Evolutionary conservation across 2,113 vertebrate genomes (phyloP).

Genomic region (Pelobates fuscus): DNA sequence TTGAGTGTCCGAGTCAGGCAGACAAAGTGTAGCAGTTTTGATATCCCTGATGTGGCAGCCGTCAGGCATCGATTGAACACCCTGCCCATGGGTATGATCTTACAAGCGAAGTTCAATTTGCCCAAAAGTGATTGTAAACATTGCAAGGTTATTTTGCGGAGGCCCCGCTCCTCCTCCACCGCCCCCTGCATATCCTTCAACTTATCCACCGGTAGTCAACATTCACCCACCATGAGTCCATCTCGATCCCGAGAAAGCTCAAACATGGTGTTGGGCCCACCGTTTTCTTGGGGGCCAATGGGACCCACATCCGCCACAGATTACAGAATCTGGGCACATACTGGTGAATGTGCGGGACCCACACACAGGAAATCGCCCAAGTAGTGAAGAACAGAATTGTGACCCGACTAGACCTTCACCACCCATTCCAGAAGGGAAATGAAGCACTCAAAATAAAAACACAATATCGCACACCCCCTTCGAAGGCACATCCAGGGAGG

Average conservation of each 20-base stretch:
- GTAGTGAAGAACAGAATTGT: neutral
- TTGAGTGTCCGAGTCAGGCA: neutral
- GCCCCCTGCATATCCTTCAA: neutral
- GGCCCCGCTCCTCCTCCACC: neutral
- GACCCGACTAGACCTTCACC: neutral
- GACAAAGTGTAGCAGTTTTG: neutral
- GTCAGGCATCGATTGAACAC: too few relatives aligned
- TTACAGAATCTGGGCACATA: neutral
- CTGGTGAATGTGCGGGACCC: too few relatives aligned
- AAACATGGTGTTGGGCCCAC: neutral
- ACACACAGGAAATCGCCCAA: too few relatives aligned
- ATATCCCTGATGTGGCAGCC: too few relatives aligned
- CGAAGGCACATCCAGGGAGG: neutral
- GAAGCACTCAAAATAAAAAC: too few relatives aligned
- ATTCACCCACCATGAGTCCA: neutral
- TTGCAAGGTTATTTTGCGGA: neutral
- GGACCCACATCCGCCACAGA: too few relatives aligned
- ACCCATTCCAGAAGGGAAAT: too few relatives aligned
- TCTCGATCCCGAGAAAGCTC: neutral
- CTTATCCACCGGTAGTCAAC: neutral
- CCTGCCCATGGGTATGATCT: neutral
- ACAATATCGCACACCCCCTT: neutral
- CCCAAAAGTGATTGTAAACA: neutral
- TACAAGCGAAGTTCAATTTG: neutral
- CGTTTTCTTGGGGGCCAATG: too few relatives aligned